Base-by-base conservation (phyloP, 2,888 invertebrate species). In the Temnothorax unifasciatus region DNA sequence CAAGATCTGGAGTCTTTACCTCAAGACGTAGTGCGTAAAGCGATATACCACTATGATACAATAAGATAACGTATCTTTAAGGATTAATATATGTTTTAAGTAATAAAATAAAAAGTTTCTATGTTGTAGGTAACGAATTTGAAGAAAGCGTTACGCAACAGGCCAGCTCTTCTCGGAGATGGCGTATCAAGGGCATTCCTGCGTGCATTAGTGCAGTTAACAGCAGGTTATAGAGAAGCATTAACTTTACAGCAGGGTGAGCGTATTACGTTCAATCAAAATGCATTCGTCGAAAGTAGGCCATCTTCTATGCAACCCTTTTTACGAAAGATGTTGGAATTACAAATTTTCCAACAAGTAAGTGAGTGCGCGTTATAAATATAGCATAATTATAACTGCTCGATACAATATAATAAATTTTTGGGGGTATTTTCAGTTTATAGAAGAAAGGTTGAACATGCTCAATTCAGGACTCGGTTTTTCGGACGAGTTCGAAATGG, bases 311-410 rank as follows among this genome's bases (percentile, higher is more conserved):
- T 99, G 96, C 98, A 98, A 94, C 97, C 98, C 9, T 99, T 99
- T 95, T 96, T 99, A 41, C 96, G 97, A 91, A 97, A 98, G 95
- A 98, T 99, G 97, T 96, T 99, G 90, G 97, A 98, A 91, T 96
- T 99, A 76, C 99, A 99, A 96, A 99, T 99, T 94, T 99, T 99
- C 95, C 98, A 98, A 94, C 98, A 99, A 96, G 98, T 98, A 86
- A 34, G 68, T 59, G 2, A 34, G 34, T 34, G 34, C 6, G 34
- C 47, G 2, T 79, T 54, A 21, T 44, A 38, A 13, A 34, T 54
- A 9, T 21, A 29, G 9, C 13, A 4, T 41, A 38, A 38, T 41
- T 76, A 52, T 21, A 52, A 38, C 4, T 52, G 8, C 15, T 50
- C 25, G 8, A 64, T 41, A 38, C 38, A 34, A 52, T 63, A 13